Evolutionary conservation across 1,140 invertebrate genomes (phyloP).

Genomic region (Hyles vespertilio): DNA sequence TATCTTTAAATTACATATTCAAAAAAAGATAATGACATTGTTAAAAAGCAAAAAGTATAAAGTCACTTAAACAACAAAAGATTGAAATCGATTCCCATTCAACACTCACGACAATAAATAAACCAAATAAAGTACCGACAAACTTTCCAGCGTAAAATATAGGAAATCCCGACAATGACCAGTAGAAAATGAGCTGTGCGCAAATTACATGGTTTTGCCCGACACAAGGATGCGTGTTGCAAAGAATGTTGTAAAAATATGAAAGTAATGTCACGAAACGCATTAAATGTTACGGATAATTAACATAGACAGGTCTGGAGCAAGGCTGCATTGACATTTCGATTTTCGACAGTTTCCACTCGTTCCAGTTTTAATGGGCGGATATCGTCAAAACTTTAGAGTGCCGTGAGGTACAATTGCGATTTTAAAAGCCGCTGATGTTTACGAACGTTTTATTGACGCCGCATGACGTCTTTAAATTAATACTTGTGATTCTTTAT

Average conservation of each 20-base stretch:
- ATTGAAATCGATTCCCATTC: too few relatives aligned
- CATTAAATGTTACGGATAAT: conserved; percentile 44
- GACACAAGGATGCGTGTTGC: conserved; percentile 1
- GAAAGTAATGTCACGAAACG: conserved; percentile 19
- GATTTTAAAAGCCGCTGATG: neutral
- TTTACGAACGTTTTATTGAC: too few relatives aligned
- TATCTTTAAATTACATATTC: too few relatives aligned
- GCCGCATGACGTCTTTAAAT: too few relatives aligned
- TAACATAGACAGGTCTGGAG: conserved; percentile 49
- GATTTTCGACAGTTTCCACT: conserved; percentile 53
- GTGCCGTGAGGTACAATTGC: conserved; percentile 14
- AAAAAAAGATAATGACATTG: too few relatives aligned
- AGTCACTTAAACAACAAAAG: too few relatives aligned
- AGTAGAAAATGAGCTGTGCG: too few relatives aligned
- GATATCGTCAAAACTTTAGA: conserved; percentile 25
- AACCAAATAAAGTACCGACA: neutral
- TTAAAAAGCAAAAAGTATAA: too few relatives aligned
- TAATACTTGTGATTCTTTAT: too few relatives aligned
- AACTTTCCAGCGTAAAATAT: neutral
- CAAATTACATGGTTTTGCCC: conserved; percentile 5
- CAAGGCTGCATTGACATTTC: conserved; percentile 59
- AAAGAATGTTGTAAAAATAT: conserved; percentile 13
- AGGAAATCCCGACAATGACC: neutral
- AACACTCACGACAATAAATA: too few relatives aligned
- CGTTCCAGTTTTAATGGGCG: conserved; percentile 48